Conservation (phyloP, 2,888 invertebrate species). For the Scelioninae gen. 2 region DNA sequence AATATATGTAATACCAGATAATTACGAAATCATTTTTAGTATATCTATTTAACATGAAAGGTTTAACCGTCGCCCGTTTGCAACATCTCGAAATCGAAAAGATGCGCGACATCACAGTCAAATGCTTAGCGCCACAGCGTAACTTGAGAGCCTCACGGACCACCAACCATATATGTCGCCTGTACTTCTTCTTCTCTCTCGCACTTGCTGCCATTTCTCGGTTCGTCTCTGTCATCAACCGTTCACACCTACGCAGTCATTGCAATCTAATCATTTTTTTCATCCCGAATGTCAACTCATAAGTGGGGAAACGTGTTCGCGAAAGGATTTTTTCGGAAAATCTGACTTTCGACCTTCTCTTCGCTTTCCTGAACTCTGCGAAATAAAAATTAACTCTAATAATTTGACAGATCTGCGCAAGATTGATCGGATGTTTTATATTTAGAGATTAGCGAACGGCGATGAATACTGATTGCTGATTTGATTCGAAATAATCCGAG, state of each 20-base stretch:
- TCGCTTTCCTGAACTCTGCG: too few relatives aligned
- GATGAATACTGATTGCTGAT: constrained; percentile 35
- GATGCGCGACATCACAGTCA: constrained; percentile 66
- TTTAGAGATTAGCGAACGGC: constrained; percentile 24
- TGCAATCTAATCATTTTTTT: constrained; percentile 34
- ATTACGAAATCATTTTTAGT: too few relatives aligned
- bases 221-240: constrained; percentile 55
- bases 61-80: too few relatives aligned
- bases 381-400: too few relatives aligned
- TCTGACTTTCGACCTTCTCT: too few relatives aligned
- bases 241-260: constrained; percentile 46
- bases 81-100: constrained; percentile 49
- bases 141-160: constrained; percentile 74
- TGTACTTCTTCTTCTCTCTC: constrained; percentile 68
- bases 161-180: constrained; percentile 75
- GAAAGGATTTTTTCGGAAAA: too few relatives aligned
- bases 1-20: too few relatives aligned
- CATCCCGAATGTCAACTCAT: too few relatives aligned
- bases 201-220: constrained; percentile 58
- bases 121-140: constrained; percentile 72
- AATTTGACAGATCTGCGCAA: too few relatives aligned
- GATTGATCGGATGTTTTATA: constrained; percentile 11
- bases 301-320: too few relatives aligned
- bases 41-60: too few relatives aligned
- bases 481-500: constrained; percentile 14